A percentile compares a stretch with the other conserved stretches of the same genome.
phyloP scores from a whole-genome alignment of 2,797 vertebrate genomes.

The Sebastes matsubarae region DNA sequence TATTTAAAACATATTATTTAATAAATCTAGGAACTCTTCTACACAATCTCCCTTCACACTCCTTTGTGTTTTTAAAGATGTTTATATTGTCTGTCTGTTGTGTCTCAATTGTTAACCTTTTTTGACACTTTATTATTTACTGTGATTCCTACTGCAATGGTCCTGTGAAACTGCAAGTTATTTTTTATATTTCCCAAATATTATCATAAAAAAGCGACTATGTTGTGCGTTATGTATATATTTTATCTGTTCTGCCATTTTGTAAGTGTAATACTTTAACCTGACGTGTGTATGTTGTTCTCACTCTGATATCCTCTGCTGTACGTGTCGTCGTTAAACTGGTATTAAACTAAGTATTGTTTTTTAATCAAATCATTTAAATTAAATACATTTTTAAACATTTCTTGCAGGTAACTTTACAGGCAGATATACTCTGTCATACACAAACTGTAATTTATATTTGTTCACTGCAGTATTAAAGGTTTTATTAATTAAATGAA shows the following conservation, averaged over 20 bases:
- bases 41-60: neutral
- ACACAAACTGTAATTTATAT: constrained; percentile 42
- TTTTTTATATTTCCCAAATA: neutral
- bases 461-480: constrained; percentile 25
- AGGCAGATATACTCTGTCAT: neutral
- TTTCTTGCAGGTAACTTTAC: neutral
- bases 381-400: constrained; percentile 2
- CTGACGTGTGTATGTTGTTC: neutral
- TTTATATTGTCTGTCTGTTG: neutral
- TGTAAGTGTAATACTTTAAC: neutral
- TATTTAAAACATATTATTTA: neutral
- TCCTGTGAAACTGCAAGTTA: neutral
- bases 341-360: neutral
- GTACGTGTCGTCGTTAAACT: constrained; percentile 12
- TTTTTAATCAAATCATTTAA: constrained; percentile 23
- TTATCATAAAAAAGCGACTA: neutral
- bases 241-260: neutral
- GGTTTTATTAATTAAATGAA: constrained; percentile 7
- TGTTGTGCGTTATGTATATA: neutral
- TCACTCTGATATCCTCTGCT: constrained; percentile 1
- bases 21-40: neutral
- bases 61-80: neutral
- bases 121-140: neutral
- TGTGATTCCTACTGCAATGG: neutral
- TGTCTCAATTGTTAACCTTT: neutral